Conservation (phyloP, 2,113 vertebrate genomes). For the Megalops atlanticus region DNA sequence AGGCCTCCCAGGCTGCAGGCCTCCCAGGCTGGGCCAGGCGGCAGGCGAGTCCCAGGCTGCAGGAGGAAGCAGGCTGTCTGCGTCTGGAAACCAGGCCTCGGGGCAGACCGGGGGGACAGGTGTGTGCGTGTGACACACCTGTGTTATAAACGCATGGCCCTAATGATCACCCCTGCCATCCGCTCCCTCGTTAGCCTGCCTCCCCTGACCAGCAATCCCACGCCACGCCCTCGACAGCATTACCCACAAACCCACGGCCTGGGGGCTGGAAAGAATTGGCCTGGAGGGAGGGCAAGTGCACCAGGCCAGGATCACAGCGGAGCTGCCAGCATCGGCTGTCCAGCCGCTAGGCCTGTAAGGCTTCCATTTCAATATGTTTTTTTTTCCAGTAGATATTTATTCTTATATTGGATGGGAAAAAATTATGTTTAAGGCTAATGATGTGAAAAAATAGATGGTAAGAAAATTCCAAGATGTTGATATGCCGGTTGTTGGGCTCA, state of each 20-base stretch:
- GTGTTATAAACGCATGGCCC: neutral
- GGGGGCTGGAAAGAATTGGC: neutral
- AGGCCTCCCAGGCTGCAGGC: neutral
- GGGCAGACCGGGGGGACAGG: neutral
- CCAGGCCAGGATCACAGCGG: neutral
- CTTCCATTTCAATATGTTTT: neutral
- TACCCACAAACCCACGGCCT: neutral
- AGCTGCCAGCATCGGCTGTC: no score
- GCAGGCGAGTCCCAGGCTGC: neutral
- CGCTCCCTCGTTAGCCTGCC: neutral
- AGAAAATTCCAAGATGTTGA: neutral
- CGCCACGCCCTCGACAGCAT: neutral
- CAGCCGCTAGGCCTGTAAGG: neutral
- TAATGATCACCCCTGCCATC: neutral
- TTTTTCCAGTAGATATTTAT: neutral
- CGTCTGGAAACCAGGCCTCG: neutral
- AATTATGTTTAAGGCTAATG: neutral
- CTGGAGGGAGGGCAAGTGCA: neutral
- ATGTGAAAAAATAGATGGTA: neutral
- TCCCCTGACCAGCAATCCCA: neutral
- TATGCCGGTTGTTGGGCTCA: neutral
- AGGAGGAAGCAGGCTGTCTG: neutral
- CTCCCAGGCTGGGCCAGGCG: neutral
- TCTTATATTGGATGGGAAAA: neutral
- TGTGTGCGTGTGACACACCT: neutral